Evolutionary conservation across 2,113 vertebrate genomes (phyloP).

Genomic region (Cynopterus brachyotis): DNA sequence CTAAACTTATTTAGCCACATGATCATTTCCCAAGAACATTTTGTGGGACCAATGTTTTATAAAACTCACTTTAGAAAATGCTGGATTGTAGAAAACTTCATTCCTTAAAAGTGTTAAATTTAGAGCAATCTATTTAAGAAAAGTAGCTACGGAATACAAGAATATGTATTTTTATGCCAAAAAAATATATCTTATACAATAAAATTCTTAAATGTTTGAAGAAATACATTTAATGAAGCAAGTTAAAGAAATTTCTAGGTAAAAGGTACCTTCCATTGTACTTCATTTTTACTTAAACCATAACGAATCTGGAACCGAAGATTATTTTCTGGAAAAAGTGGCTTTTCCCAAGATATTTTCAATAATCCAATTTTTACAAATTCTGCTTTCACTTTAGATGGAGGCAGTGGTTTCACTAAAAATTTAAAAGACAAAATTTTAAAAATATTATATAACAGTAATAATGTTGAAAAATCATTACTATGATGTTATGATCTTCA

Average conservation of each 20-base stretch:
- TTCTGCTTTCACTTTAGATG: constrained; percentile 85
- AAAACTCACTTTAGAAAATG: neutral
- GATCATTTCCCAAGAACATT: neutral
- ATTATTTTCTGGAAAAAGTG: constrained; percentile 81
- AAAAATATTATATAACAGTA: neutral
- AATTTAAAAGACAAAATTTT: constrained; percentile 44
- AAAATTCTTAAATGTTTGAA: neutral
- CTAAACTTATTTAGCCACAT: neutral
- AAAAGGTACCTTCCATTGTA: constrained; percentile 86
- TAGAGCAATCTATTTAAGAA: neutral
- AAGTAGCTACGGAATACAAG: constrained; percentile 2
- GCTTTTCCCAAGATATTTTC: constrained; percentile 87
- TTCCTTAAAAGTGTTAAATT: constrained; percentile 2
- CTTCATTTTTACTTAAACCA: constrained; percentile 64
- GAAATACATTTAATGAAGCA: neutral
- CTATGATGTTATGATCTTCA: neutral
- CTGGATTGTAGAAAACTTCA: neutral
- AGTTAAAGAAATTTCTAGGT: neutral
- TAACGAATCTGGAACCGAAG: constrained; percentile 90
- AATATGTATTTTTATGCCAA: neutral
- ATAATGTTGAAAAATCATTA: neutral
- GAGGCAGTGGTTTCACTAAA: constrained; percentile 91
- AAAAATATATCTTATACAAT: neutral
- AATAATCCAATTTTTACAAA: constrained; percentile 84
- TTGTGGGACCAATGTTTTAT: neutral